phyloP scores from a whole-genome alignment of 2,797 vertebrate species.

The Enteromius treurensis region DNA sequence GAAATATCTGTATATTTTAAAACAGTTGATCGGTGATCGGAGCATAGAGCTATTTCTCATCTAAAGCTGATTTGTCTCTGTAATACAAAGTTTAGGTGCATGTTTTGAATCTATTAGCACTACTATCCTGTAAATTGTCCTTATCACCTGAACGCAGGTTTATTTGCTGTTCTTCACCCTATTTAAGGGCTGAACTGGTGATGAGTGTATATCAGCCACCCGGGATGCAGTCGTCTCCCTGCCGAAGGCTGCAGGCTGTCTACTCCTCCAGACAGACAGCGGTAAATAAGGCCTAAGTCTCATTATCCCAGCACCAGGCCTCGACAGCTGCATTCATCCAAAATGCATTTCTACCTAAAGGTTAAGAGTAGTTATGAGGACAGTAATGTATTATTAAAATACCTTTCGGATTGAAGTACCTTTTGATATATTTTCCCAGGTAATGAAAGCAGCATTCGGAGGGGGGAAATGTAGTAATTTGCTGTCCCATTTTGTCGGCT shows the following conservation, averaged over 20 bases:
- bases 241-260: constrained; percentile 14
- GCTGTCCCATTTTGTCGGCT: constrained; percentile 76
- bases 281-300: constrained; percentile 79
- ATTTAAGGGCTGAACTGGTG: constrained; percentile 13
- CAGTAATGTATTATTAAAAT: constrained; percentile 86
- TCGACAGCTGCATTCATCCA: constrained; percentile 78
- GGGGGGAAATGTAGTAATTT: constrained; percentile 79
- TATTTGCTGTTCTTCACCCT: constrained; percentile 2
- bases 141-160: not conserved
- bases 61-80: not conserved
- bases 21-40: not conserved
- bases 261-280: constrained; percentile 67
- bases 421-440: constrained; percentile 84
- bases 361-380: constrained; percentile 84
- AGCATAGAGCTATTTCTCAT: not conserved
- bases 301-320: constrained; percentile 75
- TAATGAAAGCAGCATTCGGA: constrained; percentile 82
- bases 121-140: constrained; percentile 6
- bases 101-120: not conserved
- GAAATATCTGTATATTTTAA: not conserved
- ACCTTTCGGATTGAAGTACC: constrained; percentile 82
- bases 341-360: constrained; percentile 82
- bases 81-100: not conserved
- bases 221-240: constrained; percentile 19
- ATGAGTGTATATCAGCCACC: constrained; percentile 29